These are phyloP conservation scores for Pseudorhombus dupliciocellatus DNA, from an alignment of 2,113 vertebrate genomes.

Conservation along the genomic window DNA sequence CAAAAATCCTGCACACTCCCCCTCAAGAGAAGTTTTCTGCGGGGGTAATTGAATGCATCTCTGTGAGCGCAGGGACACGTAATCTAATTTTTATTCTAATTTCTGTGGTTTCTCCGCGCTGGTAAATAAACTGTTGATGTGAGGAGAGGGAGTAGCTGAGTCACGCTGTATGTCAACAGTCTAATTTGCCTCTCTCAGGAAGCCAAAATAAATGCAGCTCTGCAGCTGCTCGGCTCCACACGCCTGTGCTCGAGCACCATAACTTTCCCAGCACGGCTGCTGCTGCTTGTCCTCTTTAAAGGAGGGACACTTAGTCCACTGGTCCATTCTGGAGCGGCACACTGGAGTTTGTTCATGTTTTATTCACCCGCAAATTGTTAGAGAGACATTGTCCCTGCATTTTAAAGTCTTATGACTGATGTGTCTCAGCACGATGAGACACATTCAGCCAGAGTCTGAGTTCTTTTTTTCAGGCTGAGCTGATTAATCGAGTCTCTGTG, in stretches of 20 bases:
- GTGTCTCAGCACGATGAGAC: no score
- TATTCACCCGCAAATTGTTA: not conserved
- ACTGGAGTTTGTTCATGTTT: conserved; percentile 6
- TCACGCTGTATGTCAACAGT: conserved; percentile 46
- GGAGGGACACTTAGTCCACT: conserved; percentile 8
- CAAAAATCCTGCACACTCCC: conserved; percentile 26
- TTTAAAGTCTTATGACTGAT: not conserved
- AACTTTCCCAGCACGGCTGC: conserved; percentile 35
- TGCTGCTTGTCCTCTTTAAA: conserved; percentile 45
- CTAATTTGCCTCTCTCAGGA: conserved; percentile 38
- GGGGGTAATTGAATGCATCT: conserved; percentile 32
- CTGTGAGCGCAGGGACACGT: conserved; percentile 34
- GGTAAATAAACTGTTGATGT: conserved; percentile 63
- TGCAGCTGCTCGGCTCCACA: conserved; percentile 2
- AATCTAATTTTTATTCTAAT: conserved; percentile 64
- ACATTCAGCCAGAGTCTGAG: no score
- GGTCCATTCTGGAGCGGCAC: no score
- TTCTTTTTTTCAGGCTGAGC: no score
- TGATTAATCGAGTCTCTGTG: no score
- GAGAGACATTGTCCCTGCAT: not conserved
- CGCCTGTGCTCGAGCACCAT: conserved; percentile 12
- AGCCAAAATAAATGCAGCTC: conserved; percentile 32
- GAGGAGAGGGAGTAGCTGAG: conserved; percentile 50
- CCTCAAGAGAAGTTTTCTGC: conserved; percentile 25
- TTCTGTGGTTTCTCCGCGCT: conserved; percentile 15